Conservation (phyloP, 2,888 invertebrate genomes). For the Hoplodrina ambigua region DNA sequence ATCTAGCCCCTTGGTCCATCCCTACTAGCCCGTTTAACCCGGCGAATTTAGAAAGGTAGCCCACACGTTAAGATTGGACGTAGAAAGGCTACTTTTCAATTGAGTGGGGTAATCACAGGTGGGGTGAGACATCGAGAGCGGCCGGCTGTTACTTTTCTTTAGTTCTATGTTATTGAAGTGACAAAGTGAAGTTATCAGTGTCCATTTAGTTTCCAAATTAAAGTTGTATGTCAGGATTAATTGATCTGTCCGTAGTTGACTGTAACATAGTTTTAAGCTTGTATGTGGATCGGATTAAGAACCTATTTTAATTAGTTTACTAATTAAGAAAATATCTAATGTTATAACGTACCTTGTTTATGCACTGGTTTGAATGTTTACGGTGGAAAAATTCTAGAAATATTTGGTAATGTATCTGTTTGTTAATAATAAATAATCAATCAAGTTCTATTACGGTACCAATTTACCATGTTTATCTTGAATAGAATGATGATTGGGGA, state of each 20-base stretch:
- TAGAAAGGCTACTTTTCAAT: conserved; percentile 70
- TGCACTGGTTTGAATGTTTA: conserved; percentile 2
- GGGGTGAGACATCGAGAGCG: conserved; percentile 73
- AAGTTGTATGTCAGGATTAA: not conserved
- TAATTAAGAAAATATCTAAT: conserved; percentile 9
- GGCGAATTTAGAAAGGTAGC: conserved; percentile 78
- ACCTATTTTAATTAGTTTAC: not conserved
- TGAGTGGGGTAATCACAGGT: conserved; percentile 77
- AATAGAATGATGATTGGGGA: not conserved
- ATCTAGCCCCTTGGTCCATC: conserved; percentile 84
- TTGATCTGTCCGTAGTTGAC: not conserved
- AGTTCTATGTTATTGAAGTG: conserved; percentile 59
- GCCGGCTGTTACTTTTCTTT: conserved; percentile 55
- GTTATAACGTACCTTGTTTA: conserved; percentile 2
- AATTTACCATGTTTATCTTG: too few species aligned
- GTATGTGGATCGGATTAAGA: not conserved
- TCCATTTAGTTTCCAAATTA: conserved; percentile 19
- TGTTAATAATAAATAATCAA: not conserved
- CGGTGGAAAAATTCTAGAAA: not conserved
- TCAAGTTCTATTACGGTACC: not conserved
- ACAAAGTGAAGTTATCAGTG: conserved; percentile 61
- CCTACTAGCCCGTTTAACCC: conserved; percentile 84
- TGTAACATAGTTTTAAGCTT: conserved; percentile 20
- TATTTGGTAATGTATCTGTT: not conserved
- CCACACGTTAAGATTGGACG: conserved; percentile 47